A percentile compares a stretch with the other conserved stretches of the same genome.
Conservation (phyloP, 2,113 vertebrate genomes). For the Philantomba maxwellii region DNA sequence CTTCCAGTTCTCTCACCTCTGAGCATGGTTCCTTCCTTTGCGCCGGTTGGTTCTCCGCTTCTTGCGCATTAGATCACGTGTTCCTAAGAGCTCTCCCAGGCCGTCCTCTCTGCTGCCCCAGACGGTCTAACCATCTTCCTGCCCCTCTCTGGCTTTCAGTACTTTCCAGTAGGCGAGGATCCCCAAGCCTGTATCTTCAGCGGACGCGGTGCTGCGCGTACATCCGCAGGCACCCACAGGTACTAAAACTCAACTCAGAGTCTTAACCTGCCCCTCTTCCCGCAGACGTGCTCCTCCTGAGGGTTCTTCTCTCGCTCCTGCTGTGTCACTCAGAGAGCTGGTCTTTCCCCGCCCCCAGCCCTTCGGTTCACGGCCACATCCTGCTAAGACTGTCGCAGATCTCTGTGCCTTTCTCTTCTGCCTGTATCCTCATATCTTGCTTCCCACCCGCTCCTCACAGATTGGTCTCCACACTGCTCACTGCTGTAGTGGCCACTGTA, state of each 20-base stretch:
- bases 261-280: not conserved
- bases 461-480: not conserved
- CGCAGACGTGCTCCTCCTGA: not conserved
- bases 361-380: not conserved
- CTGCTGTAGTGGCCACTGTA: not conserved
- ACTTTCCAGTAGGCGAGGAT: not conserved
- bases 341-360: not conserved
- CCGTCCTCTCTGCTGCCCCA: not conserved
- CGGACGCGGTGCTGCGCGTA: not conserved
- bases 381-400: not conserved
- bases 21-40: not conserved
- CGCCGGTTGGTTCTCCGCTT: not conserved
- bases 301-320: not conserved
- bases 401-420: not conserved
- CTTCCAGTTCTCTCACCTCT: not conserved
- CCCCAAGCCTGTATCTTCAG: not conserved
- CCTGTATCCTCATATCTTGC: not conserved
- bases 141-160: not conserved
- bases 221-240: not conserved
- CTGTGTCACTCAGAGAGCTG: not conserved
- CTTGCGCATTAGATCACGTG: not conserved
- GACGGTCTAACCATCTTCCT: not conserved
- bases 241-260: not conserved
- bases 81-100: not conserved
- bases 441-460: not conserved